Percentiles rank a stretch among this genome's conserved stretches.
phyloP scores from a whole-genome alignment of 2,797 vertebrate genomes.

The Acanthurus leucopareius region DNA sequence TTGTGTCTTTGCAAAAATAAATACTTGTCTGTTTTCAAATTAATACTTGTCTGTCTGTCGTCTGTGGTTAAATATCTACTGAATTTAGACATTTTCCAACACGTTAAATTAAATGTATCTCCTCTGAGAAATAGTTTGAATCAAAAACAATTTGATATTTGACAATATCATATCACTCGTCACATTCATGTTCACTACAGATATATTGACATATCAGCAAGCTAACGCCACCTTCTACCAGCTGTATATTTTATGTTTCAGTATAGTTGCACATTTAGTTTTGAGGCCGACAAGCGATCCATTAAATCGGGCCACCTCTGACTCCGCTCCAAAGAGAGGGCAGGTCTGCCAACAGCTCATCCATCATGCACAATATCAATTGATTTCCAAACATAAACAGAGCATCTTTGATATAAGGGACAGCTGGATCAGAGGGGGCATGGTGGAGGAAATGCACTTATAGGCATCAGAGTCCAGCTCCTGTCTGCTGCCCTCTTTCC shows the following conservation, averaged over 20 bases:
- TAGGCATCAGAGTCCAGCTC: slow-evolving; percentile 80
- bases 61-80: slow-evolving; percentile 58
- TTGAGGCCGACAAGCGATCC: slow-evolving; percentile 79
- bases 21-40: not conserved
- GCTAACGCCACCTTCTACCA: slow-evolving; percentile 43
- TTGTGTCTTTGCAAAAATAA: slow-evolving; percentile 1
- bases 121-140: slow-evolving; percentile 74
- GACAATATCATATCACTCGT: slow-evolving; percentile 81
- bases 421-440: slow-evolving; percentile 75
- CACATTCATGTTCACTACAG: slow-evolving; percentile 80
- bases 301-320: slow-evolving; percentile 87
- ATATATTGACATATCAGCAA: slow-evolving; percentile 75
- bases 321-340: slow-evolving; percentile 81
- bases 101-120: slow-evolving; percentile 53
- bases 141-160: no score
- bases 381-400: slow-evolving; percentile 88
- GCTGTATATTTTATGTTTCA: slow-evolving; percentile 74
- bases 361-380: slow-evolving; percentile 87
- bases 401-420: slow-evolving; percentile 87
- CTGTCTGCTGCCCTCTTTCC: slow-evolving; percentile 76
- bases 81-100: slow-evolving; percentile 64
- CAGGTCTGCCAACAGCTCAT: slow-evolving; percentile 85
- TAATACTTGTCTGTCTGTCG: not conserved
- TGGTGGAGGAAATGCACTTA: slow-evolving; percentile 79
- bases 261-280: slow-evolving; percentile 84